Evolutionary conservation across 1,140 invertebrate species (phyloP).

Genomic region (Littorina saxatilis): DNA sequence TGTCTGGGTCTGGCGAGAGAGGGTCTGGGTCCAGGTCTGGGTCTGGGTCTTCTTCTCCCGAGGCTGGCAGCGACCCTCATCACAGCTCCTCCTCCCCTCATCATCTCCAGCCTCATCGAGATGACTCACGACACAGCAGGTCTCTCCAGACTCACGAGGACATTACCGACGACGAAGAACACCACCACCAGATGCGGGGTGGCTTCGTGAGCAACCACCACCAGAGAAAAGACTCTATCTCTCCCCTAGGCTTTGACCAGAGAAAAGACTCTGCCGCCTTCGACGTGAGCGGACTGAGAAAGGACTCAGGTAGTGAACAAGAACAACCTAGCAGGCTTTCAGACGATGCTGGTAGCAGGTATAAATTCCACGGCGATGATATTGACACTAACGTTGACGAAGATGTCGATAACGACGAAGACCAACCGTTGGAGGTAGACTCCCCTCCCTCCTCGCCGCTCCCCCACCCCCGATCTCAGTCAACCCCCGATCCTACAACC

Average conservation of each 20-base stretch:
- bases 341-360: constrained; percentile 24
- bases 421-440: constrained; percentile 43
- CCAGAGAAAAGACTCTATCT: background rate
- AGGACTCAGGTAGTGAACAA: background rate
- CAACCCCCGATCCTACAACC: background rate
- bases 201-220: background rate
- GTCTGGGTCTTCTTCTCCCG: constrained; percentile 13
- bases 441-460: constrained; percentile 42
- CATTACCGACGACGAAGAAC: background rate
- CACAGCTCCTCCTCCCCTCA: constrained; percentile 5
- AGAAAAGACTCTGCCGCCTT: background rate
- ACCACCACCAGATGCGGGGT: background rate
- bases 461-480: constrained; percentile 9
- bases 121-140: background rate
- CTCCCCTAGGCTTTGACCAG: background rate
- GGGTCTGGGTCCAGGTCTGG: no score
- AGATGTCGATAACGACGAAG: constrained; percentile 36
- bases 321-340: background rate
- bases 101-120: background rate
- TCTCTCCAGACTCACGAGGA: background rate
- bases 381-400: constrained; percentile 2
- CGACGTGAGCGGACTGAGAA: background rate
- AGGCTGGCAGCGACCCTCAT: background rate
- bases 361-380: constrained; percentile 11
- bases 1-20: no score